Evolutionary conservation across 1,140 invertebrate genomes (phyloP), one percentile per base, ranked within the genome.

Genomic region (Trachymyrmex cornetzi): DNA sequence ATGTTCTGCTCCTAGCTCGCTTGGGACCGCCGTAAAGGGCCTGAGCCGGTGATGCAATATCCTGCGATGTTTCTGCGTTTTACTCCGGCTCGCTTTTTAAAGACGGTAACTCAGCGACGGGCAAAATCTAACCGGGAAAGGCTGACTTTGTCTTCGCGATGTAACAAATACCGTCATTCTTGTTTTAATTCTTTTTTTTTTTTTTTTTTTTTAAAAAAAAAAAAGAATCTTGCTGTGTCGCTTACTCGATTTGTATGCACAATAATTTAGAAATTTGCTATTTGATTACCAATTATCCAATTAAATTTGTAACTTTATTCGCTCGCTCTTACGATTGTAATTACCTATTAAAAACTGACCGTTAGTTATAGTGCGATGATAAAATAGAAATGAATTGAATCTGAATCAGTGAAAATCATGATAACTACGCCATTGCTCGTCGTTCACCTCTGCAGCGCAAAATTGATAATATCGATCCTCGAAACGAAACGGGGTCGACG

Each of bases 1-100:
- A 34, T 77, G 81, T 85, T 77, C 81, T 85, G 27, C 50, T 77
- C 71, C 48, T 19, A 34, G 38, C 61, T 85, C 81, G 69, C 44
- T 38, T 38, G 71, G 55, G 71, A 59, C 30, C 50, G 77, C 12
- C 24, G 63, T 44, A 66, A 86, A 86, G 75, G 75, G 53, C 63
- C 75, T 50, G 72, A 67, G 50, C 48, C 71, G 53, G 85, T 69
- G 77, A 86, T 81, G 75, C 85, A 81, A 86, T 86, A 86, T 80
- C 53, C 77, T 53, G 22, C 77, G 38, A 81, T 9, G 64, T 86
- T 77, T 34, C 55, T 71, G 38, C 64, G 30, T 63, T 86, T 67
- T 81, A 66, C 22, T 71, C n/a, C 53, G 27, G 67, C 24, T 71
- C 48, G 80, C 77, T 81, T 86, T 86, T 59, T 86, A 81, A 44